Conservation (phyloP, 2,797 vertebrate genomes). For the Silurus lanzhouensis region DNA sequence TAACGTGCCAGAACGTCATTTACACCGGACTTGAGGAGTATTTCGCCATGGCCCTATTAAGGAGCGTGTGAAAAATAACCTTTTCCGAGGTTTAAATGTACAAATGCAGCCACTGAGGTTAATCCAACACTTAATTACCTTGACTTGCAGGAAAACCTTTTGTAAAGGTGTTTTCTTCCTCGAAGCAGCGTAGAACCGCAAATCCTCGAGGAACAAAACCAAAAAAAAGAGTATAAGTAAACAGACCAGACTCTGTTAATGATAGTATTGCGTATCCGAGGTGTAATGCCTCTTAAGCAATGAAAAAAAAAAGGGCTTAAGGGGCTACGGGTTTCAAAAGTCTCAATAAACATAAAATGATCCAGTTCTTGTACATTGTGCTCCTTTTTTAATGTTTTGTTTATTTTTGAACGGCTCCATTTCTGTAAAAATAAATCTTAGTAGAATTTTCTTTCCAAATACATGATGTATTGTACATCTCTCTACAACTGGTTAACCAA, state of each 20-base stretch:
- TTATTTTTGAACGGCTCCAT: background rate
- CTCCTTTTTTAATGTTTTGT: background rate
- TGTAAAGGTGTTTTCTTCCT: slow-evolving; percentile 36
- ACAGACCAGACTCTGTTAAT: slow-evolving; percentile 25
- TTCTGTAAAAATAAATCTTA: too few species aligned
- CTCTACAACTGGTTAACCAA: background rate
- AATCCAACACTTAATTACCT: slow-evolving; percentile 53
- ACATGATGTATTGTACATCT: background rate
- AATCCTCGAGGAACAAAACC: slow-evolving; percentile 10
- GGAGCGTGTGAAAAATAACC: slow-evolving; percentile 52
- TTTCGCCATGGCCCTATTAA: slow-evolving; percentile 45
- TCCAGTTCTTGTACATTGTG: slow-evolving; percentile 7
- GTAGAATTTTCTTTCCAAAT: slow-evolving; percentile 4
- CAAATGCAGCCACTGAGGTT: slow-evolving; percentile 44
- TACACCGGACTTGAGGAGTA: slow-evolving; percentile 36
- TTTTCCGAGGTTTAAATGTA: slow-evolving; percentile 48
- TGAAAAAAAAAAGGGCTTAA: slow-evolving; percentile 18
- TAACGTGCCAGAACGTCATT: slow-evolving; percentile 51
- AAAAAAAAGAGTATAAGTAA: slow-evolving; percentile 17
- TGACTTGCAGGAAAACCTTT: slow-evolving; percentile 43
- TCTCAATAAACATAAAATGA: slow-evolving; percentile 1
- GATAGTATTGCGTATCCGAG: slow-evolving; percentile 26
- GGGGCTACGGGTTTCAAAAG: background rate
- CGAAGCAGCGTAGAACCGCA: slow-evolving; percentile 22
- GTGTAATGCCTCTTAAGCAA: slow-evolving; percentile 16